Evolutionary conservation across 2,888 invertebrate genomes (phyloP).

Genomic region (Osmoderma eremita): DNA sequence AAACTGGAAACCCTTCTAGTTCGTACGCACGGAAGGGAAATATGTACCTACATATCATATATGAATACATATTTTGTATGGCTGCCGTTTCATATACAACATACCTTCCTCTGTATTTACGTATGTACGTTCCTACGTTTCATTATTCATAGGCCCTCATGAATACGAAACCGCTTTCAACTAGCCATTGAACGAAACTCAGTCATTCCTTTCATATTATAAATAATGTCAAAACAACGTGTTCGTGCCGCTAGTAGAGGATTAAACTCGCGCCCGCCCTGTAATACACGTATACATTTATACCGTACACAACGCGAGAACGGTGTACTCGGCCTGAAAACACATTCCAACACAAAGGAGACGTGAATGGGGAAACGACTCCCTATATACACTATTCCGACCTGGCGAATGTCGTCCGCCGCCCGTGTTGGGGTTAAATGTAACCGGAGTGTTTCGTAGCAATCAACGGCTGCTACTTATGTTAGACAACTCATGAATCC

Average conservation of each 20-base stretch:
- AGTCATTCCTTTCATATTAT: constrained; percentile 32
- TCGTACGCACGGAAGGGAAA: too few relatives aligned
- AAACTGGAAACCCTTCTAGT: too few relatives aligned
- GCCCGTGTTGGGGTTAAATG: too few relatives aligned
- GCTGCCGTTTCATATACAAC: constrained; percentile 1
- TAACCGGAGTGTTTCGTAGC: constrained; percentile 28
- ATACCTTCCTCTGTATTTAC: constrained; percentile 1
- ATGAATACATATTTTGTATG: too few relatives aligned
- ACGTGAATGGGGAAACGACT: constrained; percentile 30
- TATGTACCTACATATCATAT: too few relatives aligned
- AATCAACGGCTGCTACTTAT: constrained; percentile 34
- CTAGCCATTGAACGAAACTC: constrained; percentile 11
- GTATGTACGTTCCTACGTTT: too few relatives aligned
- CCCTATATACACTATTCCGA: neutral
- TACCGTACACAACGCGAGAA: neutral
- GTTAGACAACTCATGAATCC: constrained; percentile 23
- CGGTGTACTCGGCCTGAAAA: constrained; percentile 8
- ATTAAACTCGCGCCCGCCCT: constrained; percentile 3
- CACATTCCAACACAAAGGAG: constrained; percentile 34
- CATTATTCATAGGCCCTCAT: constrained; percentile 9
- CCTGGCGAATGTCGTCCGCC: too few relatives aligned
- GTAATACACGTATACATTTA: constrained; percentile 1
- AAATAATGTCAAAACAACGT: constrained; percentile 33
- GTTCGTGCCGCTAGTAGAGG: constrained; percentile 17
- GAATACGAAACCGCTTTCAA: constrained; percentile 2